phyloP scores from a whole-genome alignment of 2,888 invertebrate species.

The Dolichopus griseipennis region DNA sequence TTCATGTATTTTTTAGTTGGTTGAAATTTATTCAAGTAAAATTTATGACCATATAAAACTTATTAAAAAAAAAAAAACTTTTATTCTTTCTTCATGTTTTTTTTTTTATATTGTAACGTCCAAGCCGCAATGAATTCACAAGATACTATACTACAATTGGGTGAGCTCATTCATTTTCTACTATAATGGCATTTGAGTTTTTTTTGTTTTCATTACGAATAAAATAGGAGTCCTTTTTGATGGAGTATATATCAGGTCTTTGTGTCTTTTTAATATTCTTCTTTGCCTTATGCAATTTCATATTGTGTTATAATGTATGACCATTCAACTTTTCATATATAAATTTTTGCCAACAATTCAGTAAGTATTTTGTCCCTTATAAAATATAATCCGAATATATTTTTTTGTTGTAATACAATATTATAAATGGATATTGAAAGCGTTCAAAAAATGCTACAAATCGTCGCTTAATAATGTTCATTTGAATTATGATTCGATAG shows the following conservation, averaged over 20 bases:
- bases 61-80: not conserved
- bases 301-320: not conserved
- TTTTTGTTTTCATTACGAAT: not conserved
- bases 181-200: too few species aligned
- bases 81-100: not conserved
- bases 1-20: not conserved
- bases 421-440: not conserved
- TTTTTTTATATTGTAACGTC: not conserved
- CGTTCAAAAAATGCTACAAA: not conserved
- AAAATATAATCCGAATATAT: not conserved
- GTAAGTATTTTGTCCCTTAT: conserved; percentile 4
- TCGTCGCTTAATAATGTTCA: conserved; percentile 1
- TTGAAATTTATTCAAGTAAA: not conserved
- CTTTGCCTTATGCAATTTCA: not conserved
- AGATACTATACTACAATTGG: not conserved
- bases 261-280: not conserved
- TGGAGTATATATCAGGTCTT: not conserved
- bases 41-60: not conserved
- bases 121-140: not conserved
- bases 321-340: not conserved
- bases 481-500: conserved; percentile 3
- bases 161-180: not conserved
- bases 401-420: not conserved
- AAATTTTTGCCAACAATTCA: not conserved
- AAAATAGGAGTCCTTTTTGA: not conserved